A percentile compares a stretch with the other conserved stretches of the same genome.
These are phyloP conservation scores for Tenthredo notha DNA, from an alignment of 2,888 invertebrate genomes.

Conservation along the genomic window DNA sequence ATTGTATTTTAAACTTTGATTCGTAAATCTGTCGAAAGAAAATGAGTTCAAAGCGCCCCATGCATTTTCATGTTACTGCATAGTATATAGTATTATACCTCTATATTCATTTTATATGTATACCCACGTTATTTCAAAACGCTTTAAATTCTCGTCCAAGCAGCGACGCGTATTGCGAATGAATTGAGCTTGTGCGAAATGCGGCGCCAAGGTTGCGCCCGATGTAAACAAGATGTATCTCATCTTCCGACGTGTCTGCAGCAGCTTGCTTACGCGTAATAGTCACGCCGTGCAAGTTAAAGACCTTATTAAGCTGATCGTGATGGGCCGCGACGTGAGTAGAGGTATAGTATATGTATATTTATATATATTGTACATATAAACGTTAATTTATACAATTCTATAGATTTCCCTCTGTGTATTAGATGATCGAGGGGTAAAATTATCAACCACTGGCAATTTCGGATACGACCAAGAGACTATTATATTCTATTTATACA, in stretches of 20 bases:
- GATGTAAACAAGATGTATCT: constrained; percentile 47
- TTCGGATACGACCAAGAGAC: not conserved
- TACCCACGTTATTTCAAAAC: constrained; percentile 13
- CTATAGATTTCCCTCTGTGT: not conserved
- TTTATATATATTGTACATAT: not conserved
- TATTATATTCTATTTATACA: not conserved
- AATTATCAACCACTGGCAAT: not conserved
- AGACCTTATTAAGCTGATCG: constrained; percentile 21
- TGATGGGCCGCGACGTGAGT: not conserved
- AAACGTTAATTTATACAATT: not conserved
- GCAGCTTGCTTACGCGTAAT: constrained; percentile 2
- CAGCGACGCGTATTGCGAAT: not conserved
- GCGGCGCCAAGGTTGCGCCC: constrained; percentile 39
- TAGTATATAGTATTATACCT: no score
- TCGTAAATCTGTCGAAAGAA: not conserved
- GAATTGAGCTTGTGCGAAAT: constrained; percentile 30
- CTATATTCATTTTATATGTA: not conserved
- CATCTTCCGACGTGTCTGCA: constrained; percentile 18
- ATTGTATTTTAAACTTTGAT: not conserved
- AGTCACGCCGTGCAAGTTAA: constrained; percentile 8
- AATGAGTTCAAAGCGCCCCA: not conserved
- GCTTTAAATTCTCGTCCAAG: constrained; percentile 22
- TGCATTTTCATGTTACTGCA: not conserved
- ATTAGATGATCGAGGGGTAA: not conserved
- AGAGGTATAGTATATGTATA: not conserved